Evolutionary conservation across 2,113 vertebrate genomes (phyloP).

Genomic region (Labeo catla): DNA sequence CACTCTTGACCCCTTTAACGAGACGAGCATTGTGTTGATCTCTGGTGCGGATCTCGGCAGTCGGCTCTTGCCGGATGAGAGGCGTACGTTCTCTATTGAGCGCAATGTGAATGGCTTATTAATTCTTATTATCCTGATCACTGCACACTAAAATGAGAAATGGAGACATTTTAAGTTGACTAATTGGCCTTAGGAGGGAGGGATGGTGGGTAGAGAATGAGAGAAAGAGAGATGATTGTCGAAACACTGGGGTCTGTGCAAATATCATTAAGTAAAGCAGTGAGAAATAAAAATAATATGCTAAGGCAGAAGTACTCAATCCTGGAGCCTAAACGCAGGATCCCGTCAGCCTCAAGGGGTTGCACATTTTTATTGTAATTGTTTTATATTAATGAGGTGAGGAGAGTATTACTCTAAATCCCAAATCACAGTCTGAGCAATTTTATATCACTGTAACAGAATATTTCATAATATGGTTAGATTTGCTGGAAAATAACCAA

Average conservation of each 20-base stretch:
- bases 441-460: neutral
- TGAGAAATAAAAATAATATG: constrained; percentile 21
- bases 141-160: constrained; percentile 86
- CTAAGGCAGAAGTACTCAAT: constrained; percentile 1
- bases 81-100: constrained; percentile 75
- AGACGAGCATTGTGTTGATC: constrained; percentile 71
- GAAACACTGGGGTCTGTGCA: constrained; percentile 39
- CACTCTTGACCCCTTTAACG: constrained; percentile 73
- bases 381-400: neutral
- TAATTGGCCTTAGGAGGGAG: constrained; percentile 83
- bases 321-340: neutral
- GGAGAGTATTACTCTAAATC: neutral
- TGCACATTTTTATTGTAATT: neutral
- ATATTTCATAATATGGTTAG: neutral
- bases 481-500: neutral
- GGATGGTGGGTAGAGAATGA: constrained; percentile 46
- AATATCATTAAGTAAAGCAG: constrained; percentile 31
- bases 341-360: constrained; percentile 3
- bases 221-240: constrained; percentile 43
- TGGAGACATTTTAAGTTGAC: constrained; percentile 85
- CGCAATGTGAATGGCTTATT: constrained; percentile 81
- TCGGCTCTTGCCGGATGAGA: constrained; percentile 65
- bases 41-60: constrained; percentile 56
- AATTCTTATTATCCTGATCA: constrained; percentile 89
- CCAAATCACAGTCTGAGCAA: neutral